These are phyloP conservation scores for Neoaliturus tenellus DNA, from an alignment of 2,888 invertebrate genomes.

Conservation along the genomic window DNA sequence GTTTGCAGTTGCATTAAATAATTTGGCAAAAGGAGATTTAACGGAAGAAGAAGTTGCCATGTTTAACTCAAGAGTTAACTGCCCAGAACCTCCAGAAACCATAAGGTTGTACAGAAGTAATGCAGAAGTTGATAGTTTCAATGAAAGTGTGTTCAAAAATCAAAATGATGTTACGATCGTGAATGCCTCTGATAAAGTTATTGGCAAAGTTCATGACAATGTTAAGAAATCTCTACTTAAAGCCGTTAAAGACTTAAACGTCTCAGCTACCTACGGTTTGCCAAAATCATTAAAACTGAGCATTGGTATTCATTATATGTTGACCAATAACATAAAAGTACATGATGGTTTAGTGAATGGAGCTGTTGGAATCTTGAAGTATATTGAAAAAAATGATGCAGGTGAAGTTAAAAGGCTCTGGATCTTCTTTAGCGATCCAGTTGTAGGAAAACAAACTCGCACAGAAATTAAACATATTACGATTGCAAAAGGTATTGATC, in stretches of 20 bases:
- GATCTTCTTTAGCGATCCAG: no score
- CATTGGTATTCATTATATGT: neutral
- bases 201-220: neutral
- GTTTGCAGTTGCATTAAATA: slow-evolving; percentile 58
- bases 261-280: no score
- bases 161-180: neutral
- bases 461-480: no score
- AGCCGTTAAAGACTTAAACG: neutral
- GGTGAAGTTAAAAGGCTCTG: no score
- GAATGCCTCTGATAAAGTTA: neutral
- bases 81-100: slow-evolving; percentile 66
- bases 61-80: slow-evolving; percentile 73
- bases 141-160: neutral
- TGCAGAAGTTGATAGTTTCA: no score
- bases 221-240: neutral
- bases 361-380: no score
- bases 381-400: no score
- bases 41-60: neutral
- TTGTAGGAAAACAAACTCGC: no score
- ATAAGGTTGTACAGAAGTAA: neutral
- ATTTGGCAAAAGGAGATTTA: slow-evolving; percentile 54
- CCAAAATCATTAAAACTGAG: no score
- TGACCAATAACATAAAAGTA: no score
- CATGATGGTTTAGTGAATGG: no score
- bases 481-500: no score